Conservation (phyloP, 2,888 invertebrate species). For the Hirudinaria manillensis region DNA sequence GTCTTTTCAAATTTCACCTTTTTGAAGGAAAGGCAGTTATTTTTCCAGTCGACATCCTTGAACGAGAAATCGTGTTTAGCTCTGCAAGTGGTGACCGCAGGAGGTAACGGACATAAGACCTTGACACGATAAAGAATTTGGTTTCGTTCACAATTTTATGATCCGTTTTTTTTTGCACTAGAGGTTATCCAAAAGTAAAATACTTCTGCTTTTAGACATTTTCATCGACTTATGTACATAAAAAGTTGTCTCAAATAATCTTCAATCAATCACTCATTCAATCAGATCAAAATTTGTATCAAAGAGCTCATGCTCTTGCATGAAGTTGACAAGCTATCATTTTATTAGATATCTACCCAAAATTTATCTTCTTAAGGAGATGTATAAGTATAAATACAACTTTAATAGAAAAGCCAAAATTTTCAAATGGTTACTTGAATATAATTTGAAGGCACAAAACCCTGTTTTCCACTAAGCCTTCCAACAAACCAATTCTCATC, state of each 20-base stretch:
- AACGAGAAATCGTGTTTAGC: not conserved
- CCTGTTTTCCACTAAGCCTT: slow-evolving; percentile 83
- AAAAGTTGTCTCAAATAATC: too few species aligned
- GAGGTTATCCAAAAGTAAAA: too few species aligned
- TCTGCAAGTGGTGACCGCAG: not conserved
- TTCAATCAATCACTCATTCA: too few species aligned
- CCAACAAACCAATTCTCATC: slow-evolving; percentile 97
- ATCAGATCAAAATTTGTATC: too few species aligned
- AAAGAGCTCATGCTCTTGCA: too few species aligned
- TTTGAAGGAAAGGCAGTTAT: not conserved
- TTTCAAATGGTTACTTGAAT: slow-evolving; percentile 64
- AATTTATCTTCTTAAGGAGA: too few species aligned
- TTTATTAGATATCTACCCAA: too few species aligned
- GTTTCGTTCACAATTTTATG: not conserved
- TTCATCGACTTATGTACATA: too few species aligned
- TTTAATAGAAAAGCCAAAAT: too few species aligned
- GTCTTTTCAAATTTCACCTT: not conserved
- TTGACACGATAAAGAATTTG: not conserved
- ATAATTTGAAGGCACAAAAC: slow-evolving; percentile 89
- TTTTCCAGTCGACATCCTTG: not conserved
- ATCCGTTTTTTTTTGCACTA: not conserved
- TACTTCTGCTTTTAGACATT: too few species aligned
- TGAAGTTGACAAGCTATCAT: too few species aligned
- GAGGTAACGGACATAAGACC: not conserved
- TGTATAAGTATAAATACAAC: too few species aligned